Percentiles rank a stretch among this genome's conserved stretches.
phyloP scores from a whole-genome alignment of 2,113 vertebrate genomes.

The Collichthys lucidus region DNA sequence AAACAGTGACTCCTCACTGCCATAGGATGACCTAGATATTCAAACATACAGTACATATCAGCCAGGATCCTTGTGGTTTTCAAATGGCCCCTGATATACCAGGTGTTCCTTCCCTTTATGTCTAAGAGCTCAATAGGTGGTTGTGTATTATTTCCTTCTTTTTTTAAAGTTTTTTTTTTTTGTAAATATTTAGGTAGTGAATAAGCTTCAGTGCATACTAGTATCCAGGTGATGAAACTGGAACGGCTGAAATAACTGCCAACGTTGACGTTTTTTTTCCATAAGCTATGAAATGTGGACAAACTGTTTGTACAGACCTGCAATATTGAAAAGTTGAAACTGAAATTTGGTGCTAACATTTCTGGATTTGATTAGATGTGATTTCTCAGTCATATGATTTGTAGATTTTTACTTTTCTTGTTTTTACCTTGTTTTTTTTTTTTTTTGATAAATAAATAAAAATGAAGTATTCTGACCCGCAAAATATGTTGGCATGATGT shows the following conservation, averaged over 20 bases:
- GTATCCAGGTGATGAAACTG: constrained; percentile 52
- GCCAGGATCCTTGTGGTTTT: constrained; percentile 62
- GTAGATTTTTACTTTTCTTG: constrained; percentile 48
- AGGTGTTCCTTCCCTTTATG: constrained; percentile 60
- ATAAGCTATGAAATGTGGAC: constrained; percentile 60
- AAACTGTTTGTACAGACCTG: constrained; percentile 72
- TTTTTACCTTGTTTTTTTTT: constrained; percentile 28
- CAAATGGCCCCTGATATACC: constrained; percentile 52
- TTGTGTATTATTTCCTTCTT: constrained; percentile 49
- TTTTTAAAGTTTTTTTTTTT: constrained; percentile 29
- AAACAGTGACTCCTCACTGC: constrained; percentile 77
- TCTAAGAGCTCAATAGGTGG: constrained; percentile 53
- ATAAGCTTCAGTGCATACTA: constrained; percentile 54
- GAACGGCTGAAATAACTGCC: constrained; percentile 60
- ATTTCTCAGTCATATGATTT: constrained; percentile 61
- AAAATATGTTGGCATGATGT: constrained; percentile 59
- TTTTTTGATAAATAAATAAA: constrained; percentile 7
- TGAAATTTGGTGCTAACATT: constrained; percentile 74
- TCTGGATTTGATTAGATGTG: constrained; percentile 68
- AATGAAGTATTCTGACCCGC: constrained; percentile 33
- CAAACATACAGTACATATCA: constrained; percentile 77
- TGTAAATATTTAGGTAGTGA: constrained; percentile 74
- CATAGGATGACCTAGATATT: constrained; percentile 62
- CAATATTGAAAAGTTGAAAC: constrained; percentile 63
- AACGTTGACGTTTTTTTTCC: constrained; percentile 52